These are phyloP conservation scores for Phycodurus eques DNA, from an alignment of 2,113 vertebrate species.

Conservation along the genomic window DNA sequence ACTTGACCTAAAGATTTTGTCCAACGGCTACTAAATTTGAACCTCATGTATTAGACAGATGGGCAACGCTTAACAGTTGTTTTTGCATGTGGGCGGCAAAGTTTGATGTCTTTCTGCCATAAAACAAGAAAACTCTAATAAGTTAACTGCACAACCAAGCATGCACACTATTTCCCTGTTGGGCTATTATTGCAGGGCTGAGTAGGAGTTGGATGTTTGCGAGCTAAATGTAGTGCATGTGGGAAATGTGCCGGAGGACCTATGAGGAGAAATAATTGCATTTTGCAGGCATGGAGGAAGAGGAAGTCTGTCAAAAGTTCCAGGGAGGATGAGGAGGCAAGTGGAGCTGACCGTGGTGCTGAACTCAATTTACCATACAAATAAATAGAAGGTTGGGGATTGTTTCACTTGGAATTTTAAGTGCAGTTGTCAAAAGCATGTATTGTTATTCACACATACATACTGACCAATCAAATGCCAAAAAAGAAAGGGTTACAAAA, in stretches of 20 bases:
- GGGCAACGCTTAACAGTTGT: too few relatives aligned
- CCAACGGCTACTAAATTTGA: too few relatives aligned
- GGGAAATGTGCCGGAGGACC: neutral
- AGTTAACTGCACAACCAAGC: neutral
- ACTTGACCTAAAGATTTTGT: too few relatives aligned
- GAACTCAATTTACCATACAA: conserved; percentile 14
- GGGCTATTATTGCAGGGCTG: neutral
- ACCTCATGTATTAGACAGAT: too few relatives aligned
- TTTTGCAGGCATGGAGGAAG: neutral
- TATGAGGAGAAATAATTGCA: neutral
- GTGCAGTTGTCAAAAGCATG: too few relatives aligned
- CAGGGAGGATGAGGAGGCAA: conserved; percentile 34
- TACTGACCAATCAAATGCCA: too few relatives aligned
- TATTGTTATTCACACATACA: too few relatives aligned
- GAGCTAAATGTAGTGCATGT: conserved; percentile 1
- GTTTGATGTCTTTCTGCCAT: neutral
- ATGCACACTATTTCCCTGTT: neutral
- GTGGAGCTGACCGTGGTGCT: conserved; percentile 66
- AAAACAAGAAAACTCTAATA: neutral
- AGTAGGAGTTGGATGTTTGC: neutral
- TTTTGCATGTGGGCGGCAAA: too few relatives aligned
- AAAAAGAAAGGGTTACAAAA: too few relatives aligned
- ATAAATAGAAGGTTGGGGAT: neutral
- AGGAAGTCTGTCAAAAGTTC: conserved; percentile 13
- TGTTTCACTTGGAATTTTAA: too few relatives aligned